Evolutionary conservation across 2,113 vertebrate species (phyloP), one percentile per base, ranked within the genome.

Genomic region (Callopanchax toddi): DNA sequence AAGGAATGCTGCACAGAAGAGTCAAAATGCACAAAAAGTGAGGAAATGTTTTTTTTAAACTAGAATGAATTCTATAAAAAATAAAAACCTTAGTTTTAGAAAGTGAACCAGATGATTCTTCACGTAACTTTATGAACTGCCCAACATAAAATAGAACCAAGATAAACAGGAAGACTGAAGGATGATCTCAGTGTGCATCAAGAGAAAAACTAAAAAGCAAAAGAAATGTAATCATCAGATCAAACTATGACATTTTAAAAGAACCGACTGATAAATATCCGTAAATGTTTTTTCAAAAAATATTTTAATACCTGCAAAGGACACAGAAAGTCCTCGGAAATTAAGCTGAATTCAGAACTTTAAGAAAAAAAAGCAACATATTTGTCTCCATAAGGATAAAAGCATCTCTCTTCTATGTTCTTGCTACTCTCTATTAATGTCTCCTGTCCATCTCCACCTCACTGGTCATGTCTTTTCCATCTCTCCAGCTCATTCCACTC

Each of bases 371-470:
- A 16, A n/a, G 13, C n/a, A n/a, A n/a, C n/a, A n/a, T 25, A 37
- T 10, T 21, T 46, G 57, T 26, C 26, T 29, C 4, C 6, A 32
- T 5, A 32, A 32, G 3, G 37, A 73, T 66, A 34, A 77, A 74
- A 61, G 67, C 53, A 29, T 62, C 17, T 51, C 25, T 65, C 26
- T 9, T 65, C 70, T 44, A 22, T 60, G 50, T 50, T 40, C 5
- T 39, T 71, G 7, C 52, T 51, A 21, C 50, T 73, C 62, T 80
- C 59, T 67, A 74, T 71, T 55, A 71, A 78, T 66, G 71, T 74
- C 68, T 71, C 56, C 42, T 61, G 74, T 77, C 67, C 71, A 77
- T 83, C 74, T 76, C 76, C 65, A 15, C 74, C 51, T 82, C 79
- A 59, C 51, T 3, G 62, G 16, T 51, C 46, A 12, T 72, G 67